Conservation (phyloP, 2,113 vertebrate species). For the Oreochromis aureus region DNA sequence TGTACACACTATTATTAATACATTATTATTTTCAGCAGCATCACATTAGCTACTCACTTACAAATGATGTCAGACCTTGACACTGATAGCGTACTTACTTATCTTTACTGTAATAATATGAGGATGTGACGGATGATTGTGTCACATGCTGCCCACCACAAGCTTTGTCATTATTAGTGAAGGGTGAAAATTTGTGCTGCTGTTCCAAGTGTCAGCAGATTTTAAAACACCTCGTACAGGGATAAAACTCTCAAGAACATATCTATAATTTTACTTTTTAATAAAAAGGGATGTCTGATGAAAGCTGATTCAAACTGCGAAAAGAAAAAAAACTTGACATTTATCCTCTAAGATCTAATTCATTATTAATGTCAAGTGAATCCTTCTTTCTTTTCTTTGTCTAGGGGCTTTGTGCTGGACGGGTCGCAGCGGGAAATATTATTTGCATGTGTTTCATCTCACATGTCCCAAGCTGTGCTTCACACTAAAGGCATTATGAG, state of each 20-base stretch:
- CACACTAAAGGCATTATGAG: background rate
- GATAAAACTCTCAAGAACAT: background rate
- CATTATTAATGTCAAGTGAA: background rate
- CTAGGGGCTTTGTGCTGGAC: background rate
- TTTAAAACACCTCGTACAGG: background rate
- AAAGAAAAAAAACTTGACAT: background rate
- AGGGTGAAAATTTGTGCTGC: background rate
- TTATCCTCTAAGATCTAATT: background rate
- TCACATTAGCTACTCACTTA: background rate
- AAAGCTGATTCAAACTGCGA: background rate
- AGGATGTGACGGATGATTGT: background rate
- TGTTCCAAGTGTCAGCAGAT: background rate
- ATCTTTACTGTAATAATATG: background rate
- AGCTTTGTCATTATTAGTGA: conserved; percentile 1
- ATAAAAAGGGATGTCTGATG: background rate
- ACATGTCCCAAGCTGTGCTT: background rate
- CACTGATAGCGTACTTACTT: background rate
- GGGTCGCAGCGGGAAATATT: background rate
- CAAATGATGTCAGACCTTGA: background rate
- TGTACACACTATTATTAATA: background rate
- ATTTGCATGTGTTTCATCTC: background rate
- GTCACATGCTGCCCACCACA: background rate
- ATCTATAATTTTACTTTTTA: background rate
- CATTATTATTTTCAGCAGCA: background rate
- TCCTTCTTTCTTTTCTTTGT: background rate